phyloP scores from a whole-genome alignment of 2,888 invertebrate genomes.

The Sphecodes monilicornis region DNA sequence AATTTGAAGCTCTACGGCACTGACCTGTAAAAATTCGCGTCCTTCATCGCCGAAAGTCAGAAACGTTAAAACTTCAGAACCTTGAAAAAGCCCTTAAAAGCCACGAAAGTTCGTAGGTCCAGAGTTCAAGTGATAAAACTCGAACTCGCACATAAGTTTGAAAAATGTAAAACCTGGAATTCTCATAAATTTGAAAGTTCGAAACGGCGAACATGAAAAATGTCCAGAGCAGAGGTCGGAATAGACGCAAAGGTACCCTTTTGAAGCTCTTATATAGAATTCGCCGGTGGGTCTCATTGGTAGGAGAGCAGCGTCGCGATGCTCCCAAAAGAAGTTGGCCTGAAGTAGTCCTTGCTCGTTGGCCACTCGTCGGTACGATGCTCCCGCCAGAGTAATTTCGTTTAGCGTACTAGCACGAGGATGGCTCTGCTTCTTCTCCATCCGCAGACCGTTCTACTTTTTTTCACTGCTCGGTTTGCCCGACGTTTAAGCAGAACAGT shows the following conservation, averaged over 20 bases:
- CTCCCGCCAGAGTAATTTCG: neutral
- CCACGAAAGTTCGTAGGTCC: neutral
- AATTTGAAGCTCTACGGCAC: too few relatives aligned
- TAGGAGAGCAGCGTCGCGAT: neutral
- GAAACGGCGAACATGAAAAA: neutral
- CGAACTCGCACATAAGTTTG: neutral
- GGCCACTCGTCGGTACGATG: neutral
- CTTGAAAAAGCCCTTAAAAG: neutral
- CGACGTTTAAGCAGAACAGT: neutral
- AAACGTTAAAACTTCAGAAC: neutral
- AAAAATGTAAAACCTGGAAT: neutral
- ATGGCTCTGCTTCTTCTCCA: neutral
- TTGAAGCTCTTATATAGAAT: neutral
- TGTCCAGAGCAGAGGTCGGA: neutral
- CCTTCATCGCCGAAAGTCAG: neutral
- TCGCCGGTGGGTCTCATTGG: neutral
- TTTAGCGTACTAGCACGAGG: neutral
- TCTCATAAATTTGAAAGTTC: neutral
- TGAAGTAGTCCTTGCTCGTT: neutral
- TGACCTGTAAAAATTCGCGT: too few relatives aligned
- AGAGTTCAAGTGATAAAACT: neutral
- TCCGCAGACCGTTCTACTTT: neutral
- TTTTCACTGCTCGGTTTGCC: neutral
- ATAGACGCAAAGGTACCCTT: neutral
- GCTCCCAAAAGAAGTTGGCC: neutral